Percentiles rank a stretch among this genome's conserved stretches.
Evolutionary conservation across 2,113 vertebrate genomes (phyloP).

Genomic region (Hemiscyllium ocellatum): DNA sequence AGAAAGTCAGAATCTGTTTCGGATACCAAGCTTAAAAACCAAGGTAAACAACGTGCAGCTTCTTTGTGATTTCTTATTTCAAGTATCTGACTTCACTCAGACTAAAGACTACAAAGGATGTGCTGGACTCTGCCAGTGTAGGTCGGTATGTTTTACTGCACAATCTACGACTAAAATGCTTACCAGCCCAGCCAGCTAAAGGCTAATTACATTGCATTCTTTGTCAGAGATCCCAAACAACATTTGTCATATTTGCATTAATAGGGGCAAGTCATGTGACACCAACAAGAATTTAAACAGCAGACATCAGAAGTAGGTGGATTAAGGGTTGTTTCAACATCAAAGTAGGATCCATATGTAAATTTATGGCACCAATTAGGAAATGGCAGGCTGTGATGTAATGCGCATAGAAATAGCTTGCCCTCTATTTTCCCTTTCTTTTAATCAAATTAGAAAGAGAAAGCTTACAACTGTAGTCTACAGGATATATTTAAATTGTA

Average conservation of each 20-base stretch:
- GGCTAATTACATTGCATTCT: conserved; percentile 56
- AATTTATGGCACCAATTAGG: conserved; percentile 80
- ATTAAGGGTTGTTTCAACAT: conserved; percentile 86
- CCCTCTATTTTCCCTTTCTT: conserved; percentile 73
- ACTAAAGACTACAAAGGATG: conserved; percentile 16
- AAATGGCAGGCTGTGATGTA: conserved; percentile 59
- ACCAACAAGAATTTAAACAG: conserved; percentile 55
- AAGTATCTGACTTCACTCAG: conserved; percentile 23
- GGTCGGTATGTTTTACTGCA: conserved; percentile 33
- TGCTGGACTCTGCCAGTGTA: conserved; percentile 14
- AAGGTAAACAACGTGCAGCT: not conserved
- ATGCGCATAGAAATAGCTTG: conserved; percentile 72
- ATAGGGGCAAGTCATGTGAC: conserved; percentile 61
- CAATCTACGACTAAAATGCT: conserved; percentile 49
- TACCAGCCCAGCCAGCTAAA: conserved; percentile 51
- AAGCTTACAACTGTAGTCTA: conserved; percentile 83
- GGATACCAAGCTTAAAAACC: not conserved
- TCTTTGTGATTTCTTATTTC: conserved; percentile 22
- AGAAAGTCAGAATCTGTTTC: not conserved
- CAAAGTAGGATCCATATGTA: conserved; percentile 82
- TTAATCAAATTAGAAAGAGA: conserved; percentile 84
- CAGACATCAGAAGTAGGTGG: conserved; percentile 71
- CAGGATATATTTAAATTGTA: conserved; percentile 51
- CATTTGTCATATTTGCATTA: conserved; percentile 68
- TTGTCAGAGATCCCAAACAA: conserved; percentile 56